Percentiles rank a stretch among this genome's conserved stretches.
Evolutionary conservation across 2,888 invertebrate genomes (phyloP).

Genomic region (Oxycera nigricornis): DNA sequence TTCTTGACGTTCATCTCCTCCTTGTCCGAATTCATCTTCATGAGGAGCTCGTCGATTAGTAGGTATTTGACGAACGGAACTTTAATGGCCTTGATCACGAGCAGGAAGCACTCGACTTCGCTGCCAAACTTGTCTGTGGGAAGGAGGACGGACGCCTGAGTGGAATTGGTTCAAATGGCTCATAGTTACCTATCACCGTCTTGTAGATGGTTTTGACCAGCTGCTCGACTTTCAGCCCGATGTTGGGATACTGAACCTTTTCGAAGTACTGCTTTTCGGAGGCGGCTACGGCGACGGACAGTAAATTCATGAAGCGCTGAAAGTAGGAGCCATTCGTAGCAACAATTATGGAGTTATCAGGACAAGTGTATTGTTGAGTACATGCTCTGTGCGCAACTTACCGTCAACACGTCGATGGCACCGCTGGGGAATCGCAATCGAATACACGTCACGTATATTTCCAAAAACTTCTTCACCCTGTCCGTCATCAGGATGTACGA

Average conservation of each 20-base stretch:
- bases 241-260: constrained; percentile 54
- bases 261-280: constrained; percentile 53
- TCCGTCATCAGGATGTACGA: constrained; percentile 50
- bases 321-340: constrained; percentile 4
- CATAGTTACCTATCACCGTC: constrained; percentile 53
- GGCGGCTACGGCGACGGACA: constrained; percentile 56
- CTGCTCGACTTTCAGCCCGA: constrained; percentile 52
- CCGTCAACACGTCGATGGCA: constrained; percentile 54
- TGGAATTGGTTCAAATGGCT: not conserved
- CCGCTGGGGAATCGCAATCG: constrained; percentile 50
- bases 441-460: constrained; percentile 53
- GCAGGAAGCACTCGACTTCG: constrained; percentile 52
- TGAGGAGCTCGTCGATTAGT: constrained; percentile 55
- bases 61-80: constrained; percentile 56
- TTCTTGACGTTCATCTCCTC: constrained; percentile 54
- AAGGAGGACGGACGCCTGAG: too few species aligned
- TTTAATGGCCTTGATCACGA: constrained; percentile 52
- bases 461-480: constrained; percentile 53
- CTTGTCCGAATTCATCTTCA: constrained; percentile 42
- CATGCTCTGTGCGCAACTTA: too few species aligned
- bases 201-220: constrained; percentile 55
- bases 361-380: too few species aligned
- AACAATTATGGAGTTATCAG: not conserved
- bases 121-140: constrained; percentile 31
- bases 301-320: constrained; percentile 55